Conservation (phyloP, 2,797 vertebrate species). For the Phrynocephalus vlangalii region DNA sequence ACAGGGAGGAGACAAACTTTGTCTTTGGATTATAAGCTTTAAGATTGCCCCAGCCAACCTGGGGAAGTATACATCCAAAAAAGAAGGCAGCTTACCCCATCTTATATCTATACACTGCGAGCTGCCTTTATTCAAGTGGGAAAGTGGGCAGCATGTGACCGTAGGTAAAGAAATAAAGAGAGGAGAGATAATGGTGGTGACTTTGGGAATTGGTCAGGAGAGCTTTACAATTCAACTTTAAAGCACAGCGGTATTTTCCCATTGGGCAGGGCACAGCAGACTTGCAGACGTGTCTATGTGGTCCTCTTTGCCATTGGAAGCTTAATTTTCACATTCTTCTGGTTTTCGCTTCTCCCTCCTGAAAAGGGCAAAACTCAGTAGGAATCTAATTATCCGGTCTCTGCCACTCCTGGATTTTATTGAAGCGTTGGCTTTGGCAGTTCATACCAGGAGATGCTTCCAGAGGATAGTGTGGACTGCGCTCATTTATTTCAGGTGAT, state of each 20-base stretch:
- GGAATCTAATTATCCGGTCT: conserved; percentile 36
- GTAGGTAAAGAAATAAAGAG: not conserved
- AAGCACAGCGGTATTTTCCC: not conserved
- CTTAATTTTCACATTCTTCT: conserved; percentile 8
- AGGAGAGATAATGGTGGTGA: not conserved
- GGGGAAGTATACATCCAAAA: too few species aligned
- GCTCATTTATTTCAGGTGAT: conserved; percentile 55
- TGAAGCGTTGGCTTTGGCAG: not conserved
- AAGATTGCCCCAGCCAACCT: too few species aligned
- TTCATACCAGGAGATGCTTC: conserved; percentile 34
- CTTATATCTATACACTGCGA: not conserved
- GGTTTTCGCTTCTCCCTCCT: conserved; percentile 42
- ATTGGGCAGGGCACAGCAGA: conserved; percentile 9
- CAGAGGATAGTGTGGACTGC: conserved; percentile 7
- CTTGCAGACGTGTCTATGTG: conserved; percentile 10
- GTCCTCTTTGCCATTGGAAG: conserved; percentile 7
- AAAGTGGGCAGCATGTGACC: not conserved
- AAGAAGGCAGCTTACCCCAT: not conserved
- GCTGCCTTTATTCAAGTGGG: not conserved
- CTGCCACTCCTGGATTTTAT: conserved; percentile 42
- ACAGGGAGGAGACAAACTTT: too few species aligned
- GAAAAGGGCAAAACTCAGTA: conserved; percentile 33
- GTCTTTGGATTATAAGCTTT: too few species aligned
- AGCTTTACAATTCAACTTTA: not conserved
- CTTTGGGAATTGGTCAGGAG: not conserved